A percentile compares a stretch with the other conserved stretches of the same genome.
These are phyloP conservation scores for Acanthis flammea DNA, from an alignment of 2,797 vertebrate genomes.

Conservation along the genomic window DNA sequence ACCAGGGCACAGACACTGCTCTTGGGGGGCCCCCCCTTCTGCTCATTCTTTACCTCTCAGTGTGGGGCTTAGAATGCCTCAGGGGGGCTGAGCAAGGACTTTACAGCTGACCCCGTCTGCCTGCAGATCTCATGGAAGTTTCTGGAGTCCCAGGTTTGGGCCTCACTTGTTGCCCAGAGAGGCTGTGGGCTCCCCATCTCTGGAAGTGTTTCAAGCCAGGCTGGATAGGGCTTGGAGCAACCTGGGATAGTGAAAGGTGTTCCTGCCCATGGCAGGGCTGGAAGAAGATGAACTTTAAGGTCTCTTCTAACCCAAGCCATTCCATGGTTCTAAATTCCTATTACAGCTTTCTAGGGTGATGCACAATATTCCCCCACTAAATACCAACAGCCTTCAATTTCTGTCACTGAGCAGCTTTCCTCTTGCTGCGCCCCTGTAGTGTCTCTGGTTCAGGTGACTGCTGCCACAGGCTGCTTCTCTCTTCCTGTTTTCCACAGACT, in stretches of 20 bases:
- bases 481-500: neutral
- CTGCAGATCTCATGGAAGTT: neutral
- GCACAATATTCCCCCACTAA: neutral
- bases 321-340: neutral
- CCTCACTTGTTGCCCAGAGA: neutral
- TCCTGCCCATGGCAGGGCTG: neutral
- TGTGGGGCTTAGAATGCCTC: rapidly evolving
- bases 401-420: neutral
- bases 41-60: neutral
- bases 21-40: neutral
- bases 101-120: neutral
- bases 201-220: neutral
- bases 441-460: neutral
- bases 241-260: neutral
- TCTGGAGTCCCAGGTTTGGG: neutral
- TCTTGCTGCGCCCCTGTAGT: rapidly evolving
- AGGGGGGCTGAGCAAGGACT: rapidly evolving
- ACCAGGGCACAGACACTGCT: neutral
- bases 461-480: neutral
- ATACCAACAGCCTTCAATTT: neutral
- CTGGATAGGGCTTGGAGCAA: rapidly evolving
- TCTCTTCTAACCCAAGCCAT: neutral
- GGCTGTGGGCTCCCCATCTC: neutral
- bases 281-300: neutral
- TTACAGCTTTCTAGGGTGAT: neutral